Base-by-base conservation (phyloP, 2,888 invertebrate genomes). In the Nephrotoma flavescens region DNA sequence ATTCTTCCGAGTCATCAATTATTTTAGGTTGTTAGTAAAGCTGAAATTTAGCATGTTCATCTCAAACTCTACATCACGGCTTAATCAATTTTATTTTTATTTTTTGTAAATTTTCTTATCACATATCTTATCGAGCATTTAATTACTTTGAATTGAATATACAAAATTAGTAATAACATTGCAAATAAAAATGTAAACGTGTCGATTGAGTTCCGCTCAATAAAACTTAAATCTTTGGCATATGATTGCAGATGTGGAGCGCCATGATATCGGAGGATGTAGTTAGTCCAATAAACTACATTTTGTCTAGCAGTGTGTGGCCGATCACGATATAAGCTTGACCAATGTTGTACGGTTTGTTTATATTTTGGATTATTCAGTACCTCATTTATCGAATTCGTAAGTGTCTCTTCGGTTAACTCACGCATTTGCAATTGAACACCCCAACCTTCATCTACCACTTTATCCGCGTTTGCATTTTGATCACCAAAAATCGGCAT, bases 241-340 rank as follows among this genome's bases (percentile, higher is more conserved):
- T 83, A 4, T 12, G 83, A 83, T 6, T 83, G 83, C 6, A 83
- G 11, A 83, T 83, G 83, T 12, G 83, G 83, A 6, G 83, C 83
- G 7, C 83, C 83, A 19, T 41, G 83, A 89, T 94, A 91, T 85
- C 94, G 91, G 2, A 94, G 90, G 0, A 94, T 92, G 88, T 94
- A 94, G 88, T 94, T 93, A 9, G 93, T 91, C 94, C 94, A 94
- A 89, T 90, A 94, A 87, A 93, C 90, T 0, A 93, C 93, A 0
- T 92, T 92, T 86, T 93, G 92, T 83, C 92, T 89, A 0, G 93
- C 91, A 42, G 89, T 91, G 9, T 83, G 19, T 2, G 19, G 83
- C 2, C 83, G 31, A 83, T 83, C 83, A 19, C 83, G 83, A 83
- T 83, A 83, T 47, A 93, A 90, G 7, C 88, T 88, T 0, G 93